Percentiles rank a stretch among this genome's conserved stretches.
Evolutionary conservation across 2,797 vertebrate genomes (phyloP).

Genomic region (Onychomys torridus): DNA sequence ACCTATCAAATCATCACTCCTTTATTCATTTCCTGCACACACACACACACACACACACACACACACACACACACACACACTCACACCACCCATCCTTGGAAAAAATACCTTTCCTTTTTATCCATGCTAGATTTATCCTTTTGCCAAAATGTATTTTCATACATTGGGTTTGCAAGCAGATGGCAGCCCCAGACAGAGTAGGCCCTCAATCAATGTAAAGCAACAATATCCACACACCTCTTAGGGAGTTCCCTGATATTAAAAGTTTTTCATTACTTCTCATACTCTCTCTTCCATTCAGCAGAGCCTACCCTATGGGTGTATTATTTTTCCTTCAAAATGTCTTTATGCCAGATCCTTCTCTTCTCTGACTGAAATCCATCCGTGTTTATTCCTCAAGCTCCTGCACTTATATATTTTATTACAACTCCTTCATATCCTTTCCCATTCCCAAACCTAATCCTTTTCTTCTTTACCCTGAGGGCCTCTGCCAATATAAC

Average conservation of each 20-base stretch:
- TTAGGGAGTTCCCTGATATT: slow-evolving; percentile 76
- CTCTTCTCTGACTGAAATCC: slow-evolving; percentile 79
- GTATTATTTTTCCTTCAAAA: slow-evolving; percentile 72
- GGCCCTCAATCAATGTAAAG: slow-evolving; percentile 64
- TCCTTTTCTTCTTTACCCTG: slow-evolving; percentile 79
- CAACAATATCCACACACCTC: slow-evolving; percentile 74
- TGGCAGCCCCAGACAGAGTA: not conserved
- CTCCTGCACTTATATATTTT: slow-evolving; percentile 81
- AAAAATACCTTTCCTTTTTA: slow-evolving; percentile 14
- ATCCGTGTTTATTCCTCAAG: slow-evolving; percentile 82
- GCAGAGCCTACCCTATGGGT: slow-evolving; percentile 77
- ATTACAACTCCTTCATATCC: slow-evolving; percentile 82
- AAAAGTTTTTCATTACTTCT: slow-evolving; percentile 83
- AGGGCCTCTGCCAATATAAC: slow-evolving; percentile 83
- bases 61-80: not conserved
- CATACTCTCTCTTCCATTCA: slow-evolving; percentile 63
- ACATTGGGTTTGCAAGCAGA: slow-evolving; percentile 69
- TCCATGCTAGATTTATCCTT: not conserved
- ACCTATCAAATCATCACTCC: slow-evolving; percentile 15
- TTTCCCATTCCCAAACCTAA: slow-evolving; percentile 80
- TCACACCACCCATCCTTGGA: not conserved
- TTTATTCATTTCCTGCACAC: not conserved
- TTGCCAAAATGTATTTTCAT: slow-evolving; percentile 57
- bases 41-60: not conserved
- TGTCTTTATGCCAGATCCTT: slow-evolving; percentile 76